These are phyloP conservation scores for Rhopalosiphum padi DNA, from an alignment of 1,140 invertebrate genomes.

Conservation along the genomic window DNA sequence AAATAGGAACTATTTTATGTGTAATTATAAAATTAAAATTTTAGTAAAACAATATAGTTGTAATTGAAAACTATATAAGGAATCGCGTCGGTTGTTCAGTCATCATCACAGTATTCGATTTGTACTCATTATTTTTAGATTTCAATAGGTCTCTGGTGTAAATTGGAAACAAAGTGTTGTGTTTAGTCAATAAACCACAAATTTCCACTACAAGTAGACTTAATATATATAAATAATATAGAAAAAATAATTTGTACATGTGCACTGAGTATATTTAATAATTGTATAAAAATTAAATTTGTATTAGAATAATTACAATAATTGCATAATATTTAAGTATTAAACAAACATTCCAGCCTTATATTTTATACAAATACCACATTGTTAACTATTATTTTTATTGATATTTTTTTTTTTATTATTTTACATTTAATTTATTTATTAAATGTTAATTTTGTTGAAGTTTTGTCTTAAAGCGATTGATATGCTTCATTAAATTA, in stretches of 20 bases:
- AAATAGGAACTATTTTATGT: background rate
- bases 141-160: background rate
- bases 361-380: background rate
- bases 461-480: slow-evolving; percentile 40
- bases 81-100: background rate
- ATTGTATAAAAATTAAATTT: slow-evolving; percentile 17
- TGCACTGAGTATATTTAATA: slow-evolving; percentile 28
- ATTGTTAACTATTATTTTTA: slow-evolving; percentile 26
- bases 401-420: background rate
- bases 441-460: slow-evolving; percentile 39
- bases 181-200: background rate
- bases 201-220: background rate
- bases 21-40: background rate
- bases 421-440: background rate
- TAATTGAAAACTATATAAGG: background rate
- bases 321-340: background rate
- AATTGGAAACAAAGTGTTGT: background rate
- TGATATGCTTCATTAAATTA: slow-evolving; percentile 44
- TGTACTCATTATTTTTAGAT: background rate
- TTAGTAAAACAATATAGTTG: background rate
- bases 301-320: background rate
- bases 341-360: background rate
- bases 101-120: background rate
- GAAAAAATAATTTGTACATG: background rate
- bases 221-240: background rate